phyloP scores from a whole-genome alignment of 2,888 invertebrate genomes.

The Beris morrisii region DNA sequence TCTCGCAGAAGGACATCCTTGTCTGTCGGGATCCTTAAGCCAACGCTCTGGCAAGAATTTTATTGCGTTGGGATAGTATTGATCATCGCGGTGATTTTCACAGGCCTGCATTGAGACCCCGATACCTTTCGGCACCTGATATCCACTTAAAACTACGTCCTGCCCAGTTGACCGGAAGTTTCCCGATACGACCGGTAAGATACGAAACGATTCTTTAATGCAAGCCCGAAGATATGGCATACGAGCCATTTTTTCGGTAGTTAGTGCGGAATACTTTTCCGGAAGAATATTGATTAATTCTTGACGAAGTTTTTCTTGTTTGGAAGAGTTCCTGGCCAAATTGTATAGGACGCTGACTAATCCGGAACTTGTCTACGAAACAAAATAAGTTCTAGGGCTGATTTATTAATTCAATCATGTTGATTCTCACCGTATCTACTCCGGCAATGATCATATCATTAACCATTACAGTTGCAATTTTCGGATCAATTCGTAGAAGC shows the following conservation, averaged over 20 bases:
- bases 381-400: no score
- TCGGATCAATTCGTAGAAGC: constrained; percentile 63
- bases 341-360: constrained; percentile 62
- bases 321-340: constrained; percentile 64
- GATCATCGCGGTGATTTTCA: constrained; percentile 64
- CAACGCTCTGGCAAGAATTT: constrained; percentile 71
- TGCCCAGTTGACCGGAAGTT: constrained; percentile 60
- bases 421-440: constrained; percentile 66
- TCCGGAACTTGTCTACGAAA: constrained; percentile 53
- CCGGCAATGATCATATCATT: constrained; percentile 72
- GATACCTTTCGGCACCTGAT: constrained; percentile 64
- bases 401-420: no score
- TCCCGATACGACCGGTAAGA: constrained; percentile 64
- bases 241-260: constrained; percentile 55
- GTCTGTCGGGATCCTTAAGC: not conserved
- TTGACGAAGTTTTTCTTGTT: constrained; percentile 64
- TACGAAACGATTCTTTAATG: constrained; percentile 71
- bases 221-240: constrained; percentile 71
- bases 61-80: constrained; percentile 63
- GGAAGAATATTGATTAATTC: constrained; percentile 60
- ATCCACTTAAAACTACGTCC: constrained; percentile 66
- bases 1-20: constrained; percentile 12
- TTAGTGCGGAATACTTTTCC: constrained; percentile 53
- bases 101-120: constrained; percentile 73
- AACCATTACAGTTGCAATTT: constrained; percentile 67